Base-by-base conservation (phyloP, 2,797 vertebrate species). In the Mustela erminea region DNA sequence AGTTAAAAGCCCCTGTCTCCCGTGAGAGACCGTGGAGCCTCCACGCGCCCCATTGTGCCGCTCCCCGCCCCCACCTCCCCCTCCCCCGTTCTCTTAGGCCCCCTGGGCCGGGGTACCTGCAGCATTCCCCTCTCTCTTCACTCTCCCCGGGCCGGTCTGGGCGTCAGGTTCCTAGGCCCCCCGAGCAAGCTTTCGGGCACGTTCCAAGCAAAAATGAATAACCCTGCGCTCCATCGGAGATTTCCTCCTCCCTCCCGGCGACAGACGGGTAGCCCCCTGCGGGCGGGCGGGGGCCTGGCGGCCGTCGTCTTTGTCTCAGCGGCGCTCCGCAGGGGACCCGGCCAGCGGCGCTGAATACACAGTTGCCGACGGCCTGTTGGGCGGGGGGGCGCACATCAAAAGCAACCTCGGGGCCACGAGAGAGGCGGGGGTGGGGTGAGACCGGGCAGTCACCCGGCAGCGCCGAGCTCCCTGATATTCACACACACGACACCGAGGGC, bases 211-310 rank as follows among this genome's bases (percentile, higher is more conserved):
- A 72, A 89, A 96, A 58, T 38, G 90, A 78, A 95, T 25, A 25
- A 23, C 46, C 17, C 52, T 7, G 38, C 10, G 46, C 60, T 77
- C 4, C 27, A 41, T 27, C 4, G 15, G 83, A 86, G 95, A 70
- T 80, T 81, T 93, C 88, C 93, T 82, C 43, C 78, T 29, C 52
- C 41, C 66, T 88, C 46, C 43, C 4, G 0, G 62, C 13, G 29
- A 91, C 95, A 96, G 91, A 98, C 52, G 0, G 78, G 96, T 23
- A 97, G 68, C 83, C 74, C 35, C 7, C 56, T 94, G 94, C 94
- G 93, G 96, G 68, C 87, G 43, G 81, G 35, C 18, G 41, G 93
- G 89, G 87, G n/a, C 58, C 77, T 13, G 93, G 94, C 85, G 0
- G 7, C 64, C 1, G 15, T 15, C 64, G 20, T 78, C 96, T 95